Evolutionary conservation across 2,888 invertebrate genomes (phyloP), one percentile per base, ranked within the genome.

Genomic region (Zootermopsis nevadensis): DNA sequence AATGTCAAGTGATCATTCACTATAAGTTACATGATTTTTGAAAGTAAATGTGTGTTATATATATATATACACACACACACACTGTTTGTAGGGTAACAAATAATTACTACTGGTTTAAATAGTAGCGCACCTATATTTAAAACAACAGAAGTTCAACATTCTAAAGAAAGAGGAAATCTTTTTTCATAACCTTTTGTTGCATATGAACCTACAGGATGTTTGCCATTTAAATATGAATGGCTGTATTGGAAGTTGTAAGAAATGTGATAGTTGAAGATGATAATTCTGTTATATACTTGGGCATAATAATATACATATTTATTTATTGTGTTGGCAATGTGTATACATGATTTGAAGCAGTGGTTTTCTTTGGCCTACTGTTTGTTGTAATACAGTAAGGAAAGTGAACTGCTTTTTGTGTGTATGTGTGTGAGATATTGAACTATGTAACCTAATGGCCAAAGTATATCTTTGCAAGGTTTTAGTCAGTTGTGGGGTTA

Each of bases 1-100:
- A 96, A 96, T 92, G 94, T 97, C 90, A 97, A 97, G 93, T 97
- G 95, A 92, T 79, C 24, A 35, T 10, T 35, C 31, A 60, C 2
- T 12, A 33, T n/a, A 38, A 10, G 24, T 22, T 74, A 74, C 2
- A 6, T 69, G 69, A 60, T 33, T 69, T 69, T 33, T 74, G 42
- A 33, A 72, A 72, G 12, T 72, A 33, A 74, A 74, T 74, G 24
- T 74, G 24, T 38, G 19, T 24, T 31, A 69, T 69, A 69, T 69
- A 69, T 31, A 33, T 38, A 38, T 74, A 42, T 38, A 24, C n/a
- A 74, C 33, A 74, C 38, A n/a, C 38, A 74, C 31, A 30, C 30
- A 27, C 38, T 72, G 31, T 72, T n/a, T 38, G 35, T 74, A 74
- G 74, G 38, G 33, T 1, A 10, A 69, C 33, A 30, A 30, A 69